Percentiles rank a stretch among this genome's conserved stretches.
Conservation (phyloP, 2,888 invertebrate species). For the Blera fallax region DNA sequence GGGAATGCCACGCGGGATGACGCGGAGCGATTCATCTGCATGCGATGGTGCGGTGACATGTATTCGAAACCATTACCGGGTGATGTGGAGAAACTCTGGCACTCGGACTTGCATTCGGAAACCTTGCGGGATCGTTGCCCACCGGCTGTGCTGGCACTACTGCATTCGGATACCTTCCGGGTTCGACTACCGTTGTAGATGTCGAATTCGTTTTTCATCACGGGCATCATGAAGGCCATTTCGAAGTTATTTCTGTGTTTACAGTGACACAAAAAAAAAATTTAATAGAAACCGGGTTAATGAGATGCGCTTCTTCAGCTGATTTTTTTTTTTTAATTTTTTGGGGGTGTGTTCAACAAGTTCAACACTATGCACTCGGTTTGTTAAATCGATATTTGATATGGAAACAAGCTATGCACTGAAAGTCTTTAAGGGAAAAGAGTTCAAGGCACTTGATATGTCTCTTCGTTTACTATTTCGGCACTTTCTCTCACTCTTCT, state of each 20-base stretch:
- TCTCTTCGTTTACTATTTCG: slow-evolving; percentile 36
- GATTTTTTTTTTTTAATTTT: no score
- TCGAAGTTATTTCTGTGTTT: slow-evolving; percentile 42
- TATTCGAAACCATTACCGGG: slow-evolving; percentile 84
- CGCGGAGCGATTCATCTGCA: slow-evolving; percentile 80
- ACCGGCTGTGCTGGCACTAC: slow-evolving; percentile 78
- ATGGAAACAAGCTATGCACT: slow-evolving; percentile 10
- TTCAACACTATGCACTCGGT: background rate
- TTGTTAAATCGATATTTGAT: slow-evolving; percentile 47
- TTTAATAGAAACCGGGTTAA: background rate
- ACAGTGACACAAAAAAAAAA: background rate
- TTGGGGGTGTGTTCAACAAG: slow-evolving; percentile 14
- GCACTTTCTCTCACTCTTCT: slow-evolving; percentile 24
- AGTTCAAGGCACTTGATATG: slow-evolving; percentile 61
- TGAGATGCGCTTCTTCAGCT: no score
- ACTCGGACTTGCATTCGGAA: slow-evolving; percentile 85
- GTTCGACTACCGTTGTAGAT: slow-evolving; percentile 91
- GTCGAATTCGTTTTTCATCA: slow-evolving; percentile 96
- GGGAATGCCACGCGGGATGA: slow-evolving; percentile 84
- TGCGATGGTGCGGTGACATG: slow-evolving; percentile 82
- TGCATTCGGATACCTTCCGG: slow-evolving; percentile 89
- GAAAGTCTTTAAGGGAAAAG: slow-evolving; percentile 20
- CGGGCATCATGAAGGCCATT: slow-evolving; percentile 98
- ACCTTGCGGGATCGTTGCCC: slow-evolving; percentile 84
- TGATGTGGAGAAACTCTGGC: slow-evolving; percentile 86